These are phyloP conservation scores for Polyodon spathula DNA, from an alignment of 2,113 vertebrate genomes.

Conservation along the genomic window DNA sequence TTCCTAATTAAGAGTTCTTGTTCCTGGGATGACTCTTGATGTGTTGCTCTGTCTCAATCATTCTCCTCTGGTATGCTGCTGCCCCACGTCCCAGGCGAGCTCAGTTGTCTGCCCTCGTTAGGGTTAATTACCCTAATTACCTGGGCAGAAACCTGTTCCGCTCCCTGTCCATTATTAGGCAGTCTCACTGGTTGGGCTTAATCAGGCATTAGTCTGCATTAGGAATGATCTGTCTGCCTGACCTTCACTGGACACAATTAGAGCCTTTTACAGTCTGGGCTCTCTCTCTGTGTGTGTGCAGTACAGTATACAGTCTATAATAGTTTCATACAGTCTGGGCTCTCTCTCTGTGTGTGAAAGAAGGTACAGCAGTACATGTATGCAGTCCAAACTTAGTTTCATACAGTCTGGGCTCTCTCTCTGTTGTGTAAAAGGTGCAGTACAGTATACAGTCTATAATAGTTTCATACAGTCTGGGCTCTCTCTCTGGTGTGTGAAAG, in stretches of 20 bases:
- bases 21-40: conserved; percentile 9
- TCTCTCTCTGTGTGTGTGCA: too few relatives aligned
- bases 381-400: too few relatives aligned
- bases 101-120: conserved; percentile 19
- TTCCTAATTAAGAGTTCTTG: conserved; percentile 15
- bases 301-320: too few relatives aligned
- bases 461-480: too few relatives aligned
- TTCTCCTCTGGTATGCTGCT: conserved; percentile 10
- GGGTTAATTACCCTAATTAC: conserved; percentile 26
- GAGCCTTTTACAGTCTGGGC: too few relatives aligned
- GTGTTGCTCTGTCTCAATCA: conserved; percentile 13
- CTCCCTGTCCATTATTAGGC: conserved; percentile 20
- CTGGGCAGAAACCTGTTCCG: conserved; percentile 14
- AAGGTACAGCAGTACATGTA: too few relatives aligned
- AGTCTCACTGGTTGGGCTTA: conserved; percentile 11
- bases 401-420: too few relatives aligned
- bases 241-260: conserved; percentile 17
- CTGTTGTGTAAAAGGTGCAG: too few relatives aligned
- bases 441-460: too few relatives aligned
- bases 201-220: conserved; percentile 16
- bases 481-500: too few relatives aligned
- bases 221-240: conserved; percentile 2
- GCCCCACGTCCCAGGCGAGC: conserved; percentile 15
- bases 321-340: too few relatives aligned
- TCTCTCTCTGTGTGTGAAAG: too few relatives aligned